Evolutionary conservation across 2,888 invertebrate species (phyloP).

Genomic region (Graphium colonna): DNA sequence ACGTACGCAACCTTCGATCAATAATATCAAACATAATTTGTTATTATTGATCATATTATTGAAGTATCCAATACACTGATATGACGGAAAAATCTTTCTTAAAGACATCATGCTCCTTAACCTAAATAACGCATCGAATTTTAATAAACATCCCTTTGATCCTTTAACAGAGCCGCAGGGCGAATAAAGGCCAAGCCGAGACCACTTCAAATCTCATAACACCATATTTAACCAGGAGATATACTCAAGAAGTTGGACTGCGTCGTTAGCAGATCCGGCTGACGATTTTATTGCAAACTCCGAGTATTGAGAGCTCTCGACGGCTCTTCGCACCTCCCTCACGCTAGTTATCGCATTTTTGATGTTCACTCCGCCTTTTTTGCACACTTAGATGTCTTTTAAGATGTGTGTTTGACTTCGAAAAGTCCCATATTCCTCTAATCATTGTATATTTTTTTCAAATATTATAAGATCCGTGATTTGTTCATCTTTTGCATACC

Average conservation of each 20-base stretch:
- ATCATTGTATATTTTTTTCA: neutral
- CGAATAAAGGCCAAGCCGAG: neutral
- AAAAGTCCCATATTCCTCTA: neutral
- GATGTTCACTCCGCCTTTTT: slow-evolving; percentile 56
- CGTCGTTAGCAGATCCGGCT: slow-evolving; percentile 70
- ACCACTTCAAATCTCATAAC: slow-evolving; percentile 25
- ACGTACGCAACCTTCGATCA: too few relatives aligned
- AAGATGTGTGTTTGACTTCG: slow-evolving; percentile 16
- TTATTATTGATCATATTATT: too few relatives aligned
- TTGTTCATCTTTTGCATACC: too few relatives aligned
- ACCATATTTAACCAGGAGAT: slow-evolving; percentile 38
- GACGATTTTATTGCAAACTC: slow-evolving; percentile 68
- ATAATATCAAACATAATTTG: too few relatives aligned
- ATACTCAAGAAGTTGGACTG: slow-evolving; percentile 42
- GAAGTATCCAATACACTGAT: too few relatives aligned
- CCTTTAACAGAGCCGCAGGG: neutral
- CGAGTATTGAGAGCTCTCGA: slow-evolving; percentile 55
- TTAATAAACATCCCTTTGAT: slow-evolving; percentile 2
- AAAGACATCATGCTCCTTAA: too few relatives aligned
- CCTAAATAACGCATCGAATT: neutral
- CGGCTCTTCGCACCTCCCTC: slow-evolving; percentile 61
- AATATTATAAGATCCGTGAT: too few relatives aligned
- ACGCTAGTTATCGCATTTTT: slow-evolving; percentile 74
- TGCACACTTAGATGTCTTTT: slow-evolving; percentile 39
- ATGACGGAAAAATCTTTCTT: too few relatives aligned